A percentile compares a stretch with the other conserved stretches of the same genome.
Evolutionary conservation across 2,113 vertebrate species (phyloP).

Genomic region (Toxotes jaculatrix): DNA sequence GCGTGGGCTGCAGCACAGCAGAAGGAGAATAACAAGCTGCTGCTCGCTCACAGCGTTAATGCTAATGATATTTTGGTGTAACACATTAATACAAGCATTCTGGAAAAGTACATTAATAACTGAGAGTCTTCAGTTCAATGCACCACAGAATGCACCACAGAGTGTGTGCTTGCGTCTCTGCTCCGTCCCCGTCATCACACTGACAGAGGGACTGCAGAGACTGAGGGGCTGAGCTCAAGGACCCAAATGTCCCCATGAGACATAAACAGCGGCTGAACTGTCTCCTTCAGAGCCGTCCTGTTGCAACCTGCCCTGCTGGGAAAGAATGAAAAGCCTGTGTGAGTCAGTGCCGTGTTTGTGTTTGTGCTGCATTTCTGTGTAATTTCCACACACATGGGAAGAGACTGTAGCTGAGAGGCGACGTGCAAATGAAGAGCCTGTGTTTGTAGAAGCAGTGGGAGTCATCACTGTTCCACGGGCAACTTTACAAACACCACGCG

Average conservation of each 20-base stretch:
- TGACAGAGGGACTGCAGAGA: conserved; percentile 46
- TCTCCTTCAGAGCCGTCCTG: conserved; percentile 29
- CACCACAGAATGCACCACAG: background rate
- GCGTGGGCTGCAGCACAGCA: background rate
- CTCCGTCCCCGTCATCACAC: background rate
- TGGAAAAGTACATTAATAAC: conserved; percentile 12
- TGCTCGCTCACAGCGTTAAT: background rate
- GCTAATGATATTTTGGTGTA: conserved; percentile 23
- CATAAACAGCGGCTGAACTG: conserved; percentile 40
- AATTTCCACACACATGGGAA: background rate
- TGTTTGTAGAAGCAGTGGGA: background rate
- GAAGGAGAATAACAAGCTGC: conserved; percentile 5
- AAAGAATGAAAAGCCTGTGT: background rate
- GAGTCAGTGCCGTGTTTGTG: background rate
- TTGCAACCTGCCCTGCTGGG: conserved; percentile 45
- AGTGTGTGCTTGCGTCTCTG: background rate
- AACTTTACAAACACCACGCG: background rate
- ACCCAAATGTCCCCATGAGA: conserved; percentile 5
- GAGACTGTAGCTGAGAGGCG: background rate
- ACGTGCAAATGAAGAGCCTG: background rate
- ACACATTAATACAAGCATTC: background rate
- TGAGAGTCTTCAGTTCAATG: conserved; percentile 30
- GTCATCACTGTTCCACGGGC: background rate
- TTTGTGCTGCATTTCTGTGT: background rate
- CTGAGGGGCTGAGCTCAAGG: conserved; percentile 1